phyloP scores from a whole-genome alignment of 2,888 invertebrate species.

The Sarcophaga rosellei region DNA sequence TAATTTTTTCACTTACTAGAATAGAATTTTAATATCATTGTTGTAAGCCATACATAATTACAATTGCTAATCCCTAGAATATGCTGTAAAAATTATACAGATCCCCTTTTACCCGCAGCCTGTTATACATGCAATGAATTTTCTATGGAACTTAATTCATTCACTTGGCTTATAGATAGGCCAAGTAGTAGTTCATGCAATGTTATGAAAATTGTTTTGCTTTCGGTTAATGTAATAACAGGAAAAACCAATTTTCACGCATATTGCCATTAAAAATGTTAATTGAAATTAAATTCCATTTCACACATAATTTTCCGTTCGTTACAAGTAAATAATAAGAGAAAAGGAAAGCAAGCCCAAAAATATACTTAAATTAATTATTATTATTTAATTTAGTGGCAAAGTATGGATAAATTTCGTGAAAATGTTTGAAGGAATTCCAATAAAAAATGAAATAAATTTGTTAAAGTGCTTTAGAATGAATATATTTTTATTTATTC shows the following conservation, averaged over 20 bases:
- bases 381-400: slow-evolving; percentile 24
- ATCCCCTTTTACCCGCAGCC: not conserved
- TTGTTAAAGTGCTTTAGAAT: not conserved
- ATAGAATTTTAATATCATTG: not conserved
- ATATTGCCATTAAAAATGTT: not conserved
- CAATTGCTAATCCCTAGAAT: not conserved
- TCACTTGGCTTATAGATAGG: too few species aligned
- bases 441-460: slow-evolving; percentile 2
- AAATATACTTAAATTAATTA: slow-evolving; percentile 15
- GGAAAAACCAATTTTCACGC: not conserved
- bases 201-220: not conserved
- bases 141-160: not conserved
- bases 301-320: slow-evolving; percentile 7
- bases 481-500: too few species aligned
- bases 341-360: not conserved
- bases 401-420: not conserved
- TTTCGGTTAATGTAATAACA: not conserved
- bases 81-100: not conserved
- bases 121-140: not conserved
- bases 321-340: not conserved
- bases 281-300: slow-evolving; percentile 25
- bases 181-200: not conserved
- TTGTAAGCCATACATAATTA: too few species aligned
- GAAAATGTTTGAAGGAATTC: not conserved
- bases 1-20: not conserved